These are phyloP conservation scores for Tetranychus piercei DNA, from an alignment of 2,888 invertebrate species.

Conservation along the genomic window DNA sequence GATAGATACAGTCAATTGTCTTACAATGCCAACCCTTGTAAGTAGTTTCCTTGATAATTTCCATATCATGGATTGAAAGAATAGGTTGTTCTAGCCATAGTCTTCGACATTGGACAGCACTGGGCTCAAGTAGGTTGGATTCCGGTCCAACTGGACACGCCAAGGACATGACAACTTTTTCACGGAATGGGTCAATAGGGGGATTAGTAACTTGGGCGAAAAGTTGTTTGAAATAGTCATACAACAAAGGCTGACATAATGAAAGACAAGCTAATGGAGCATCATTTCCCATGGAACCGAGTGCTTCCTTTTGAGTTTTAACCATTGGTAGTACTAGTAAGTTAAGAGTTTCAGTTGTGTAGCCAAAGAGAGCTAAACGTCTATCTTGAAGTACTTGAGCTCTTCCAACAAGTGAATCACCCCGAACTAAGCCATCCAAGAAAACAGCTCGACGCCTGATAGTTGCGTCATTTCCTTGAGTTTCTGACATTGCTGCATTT, in stretches of 20 bases:
- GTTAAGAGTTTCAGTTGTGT: slow-evolving; percentile 83
- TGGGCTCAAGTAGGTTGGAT: slow-evolving; percentile 76
- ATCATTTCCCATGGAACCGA: slow-evolving; percentile 99
- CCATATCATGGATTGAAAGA: slow-evolving; percentile 69
- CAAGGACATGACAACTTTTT: slow-evolving; percentile 95
- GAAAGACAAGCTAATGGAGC: slow-evolving; percentile 92
- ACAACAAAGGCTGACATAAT: slow-evolving; percentile 76
- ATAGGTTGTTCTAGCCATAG: slow-evolving; percentile 86
- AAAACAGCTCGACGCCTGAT: slow-evolving; percentile 20
- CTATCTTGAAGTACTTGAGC: slow-evolving; percentile 44
- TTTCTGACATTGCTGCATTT: slow-evolving; percentile 28
- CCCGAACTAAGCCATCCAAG: slow-evolving; percentile 18
- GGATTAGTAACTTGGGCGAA: slow-evolving; percentile 99
- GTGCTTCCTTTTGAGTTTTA: slow-evolving; percentile 85
- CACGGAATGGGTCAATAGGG: slow-evolving; percentile 96
- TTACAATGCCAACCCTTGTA: slow-evolving; percentile 75
- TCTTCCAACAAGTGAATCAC: slow-evolving; percentile 27
- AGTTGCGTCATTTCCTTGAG: slow-evolving; percentile 30
- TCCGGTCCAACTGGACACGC: slow-evolving; percentile 86
- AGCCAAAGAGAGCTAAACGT: slow-evolving; percentile 71
- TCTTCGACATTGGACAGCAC: slow-evolving; percentile 64
- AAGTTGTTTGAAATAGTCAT: slow-evolving; percentile 94
- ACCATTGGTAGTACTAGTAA: slow-evolving; percentile 91
- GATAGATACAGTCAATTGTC: slow-evolving; percentile 74
- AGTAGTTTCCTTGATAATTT: slow-evolving; percentile 60